Evolutionary conservation across 2,113 vertebrate species (phyloP).

Genomic region (Chauna torquata): DNA sequence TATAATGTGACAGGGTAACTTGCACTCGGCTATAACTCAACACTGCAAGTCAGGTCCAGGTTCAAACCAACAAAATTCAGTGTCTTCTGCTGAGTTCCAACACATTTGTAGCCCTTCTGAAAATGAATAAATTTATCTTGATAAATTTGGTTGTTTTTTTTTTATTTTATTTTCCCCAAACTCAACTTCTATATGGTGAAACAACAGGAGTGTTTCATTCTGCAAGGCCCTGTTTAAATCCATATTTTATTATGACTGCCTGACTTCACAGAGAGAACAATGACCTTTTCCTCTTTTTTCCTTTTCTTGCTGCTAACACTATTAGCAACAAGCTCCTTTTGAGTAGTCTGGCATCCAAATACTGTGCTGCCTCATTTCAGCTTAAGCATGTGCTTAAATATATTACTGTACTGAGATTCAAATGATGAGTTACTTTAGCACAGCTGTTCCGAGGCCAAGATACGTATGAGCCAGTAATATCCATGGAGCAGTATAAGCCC

Average conservation of each 20-base stretch:
- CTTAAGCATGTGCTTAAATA: slow-evolving; percentile 1
- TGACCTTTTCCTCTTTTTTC: not conserved
- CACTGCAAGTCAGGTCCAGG: not conserved
- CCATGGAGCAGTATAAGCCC: not conserved
- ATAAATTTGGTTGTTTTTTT: not conserved
- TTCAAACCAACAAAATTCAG: not conserved
- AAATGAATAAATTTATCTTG: not conserved
- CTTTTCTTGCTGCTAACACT: not conserved
- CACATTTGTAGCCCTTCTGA: not conserved
- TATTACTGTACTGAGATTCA: not conserved
- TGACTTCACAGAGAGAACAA: not conserved
- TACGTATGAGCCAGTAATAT: slow-evolving; percentile 4
- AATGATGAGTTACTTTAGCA: slow-evolving; percentile 13
- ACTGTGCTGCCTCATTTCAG: not conserved
- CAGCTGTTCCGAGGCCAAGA: not conserved
- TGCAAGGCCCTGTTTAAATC: not conserved
- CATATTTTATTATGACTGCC: not conserved
- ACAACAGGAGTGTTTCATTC: not conserved
- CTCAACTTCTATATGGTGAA: not conserved
- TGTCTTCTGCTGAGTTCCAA: not conserved
- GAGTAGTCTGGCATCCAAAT: not conserved
- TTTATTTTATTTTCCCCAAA: not conserved
- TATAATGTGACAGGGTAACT: not conserved
- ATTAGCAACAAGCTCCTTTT: not conserved
- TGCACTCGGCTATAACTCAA: not conserved